Evolutionary conservation across 2,113 vertebrate species (phyloP).

Genomic region (Austrofundulus limnaeus): DNA sequence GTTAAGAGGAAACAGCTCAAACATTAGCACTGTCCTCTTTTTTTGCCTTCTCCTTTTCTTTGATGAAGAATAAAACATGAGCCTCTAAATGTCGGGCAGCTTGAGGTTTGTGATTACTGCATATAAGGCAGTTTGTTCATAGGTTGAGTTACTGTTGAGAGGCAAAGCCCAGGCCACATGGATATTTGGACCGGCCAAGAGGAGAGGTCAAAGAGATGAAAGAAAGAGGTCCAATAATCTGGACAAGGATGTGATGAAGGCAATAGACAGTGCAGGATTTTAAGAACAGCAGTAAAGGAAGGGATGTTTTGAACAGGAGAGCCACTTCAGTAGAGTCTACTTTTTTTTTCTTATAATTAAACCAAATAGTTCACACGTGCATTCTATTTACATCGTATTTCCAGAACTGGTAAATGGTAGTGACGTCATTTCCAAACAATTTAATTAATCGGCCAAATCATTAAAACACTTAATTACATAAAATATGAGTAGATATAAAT

Average conservation of each 20-base stretch:
- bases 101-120: constrained; percentile 89
- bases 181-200: constrained; percentile 79
- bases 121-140: constrained; percentile 97
- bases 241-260: constrained; percentile 35
- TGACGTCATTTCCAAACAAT: too few relatives aligned
- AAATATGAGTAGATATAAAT: too few relatives aligned
- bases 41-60: constrained; percentile 76
- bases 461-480: too few relatives aligned
- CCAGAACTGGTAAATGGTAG: too few relatives aligned
- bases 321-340: background rate
- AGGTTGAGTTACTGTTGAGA: constrained; percentile 92
- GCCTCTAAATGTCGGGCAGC: constrained; percentile 89
- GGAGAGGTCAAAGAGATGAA: constrained; percentile 50
- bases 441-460: too few relatives aligned
- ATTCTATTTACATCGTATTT: too few relatives aligned
- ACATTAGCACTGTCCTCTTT: constrained; percentile 67
- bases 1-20: constrained; percentile 79
- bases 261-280: constrained; percentile 28
- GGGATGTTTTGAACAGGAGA: constrained; percentile 21
- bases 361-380: too few relatives aligned
- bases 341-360: background rate
- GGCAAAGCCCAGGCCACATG: constrained; percentile 91
- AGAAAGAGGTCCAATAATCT: constrained; percentile 34
- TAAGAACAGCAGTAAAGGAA: constrained; percentile 28
- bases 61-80: constrained; percentile 90